phyloP scores from a whole-genome alignment of 2,888 invertebrate genomes.

The Netelia melanura region DNA sequence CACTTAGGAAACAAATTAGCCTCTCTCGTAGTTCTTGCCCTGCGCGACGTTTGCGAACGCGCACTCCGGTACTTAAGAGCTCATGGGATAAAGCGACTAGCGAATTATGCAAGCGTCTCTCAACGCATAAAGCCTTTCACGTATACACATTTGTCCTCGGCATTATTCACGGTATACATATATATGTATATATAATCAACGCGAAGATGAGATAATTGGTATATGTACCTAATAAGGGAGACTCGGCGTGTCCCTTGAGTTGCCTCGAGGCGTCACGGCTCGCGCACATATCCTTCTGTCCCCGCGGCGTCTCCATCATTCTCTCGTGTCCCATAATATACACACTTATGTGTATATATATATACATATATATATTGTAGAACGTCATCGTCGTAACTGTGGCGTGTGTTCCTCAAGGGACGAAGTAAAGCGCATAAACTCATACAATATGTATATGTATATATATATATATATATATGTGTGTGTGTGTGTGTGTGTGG shows the following conservation, averaged over 20 bases:
- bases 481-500: background rate
- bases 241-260: constrained; percentile 38
- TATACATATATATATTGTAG: background rate
- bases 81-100: constrained; percentile 17
- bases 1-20: constrained; percentile 29
- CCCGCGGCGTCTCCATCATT: constrained; percentile 7
- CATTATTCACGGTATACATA: background rate
- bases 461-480: background rate
- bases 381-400: constrained; percentile 1
- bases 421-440: constrained; percentile 53
- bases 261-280: constrained; percentile 50
- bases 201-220: constrained; percentile 55
- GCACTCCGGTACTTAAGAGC: constrained; percentile 25
- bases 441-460: constrained; percentile 12
- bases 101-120: constrained; percentile 27
- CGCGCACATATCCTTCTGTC: constrained; percentile 36
- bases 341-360: background rate
- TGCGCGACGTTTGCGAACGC: background rate
- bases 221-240: constrained; percentile 46
- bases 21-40: background rate
- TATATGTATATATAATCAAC: background rate
- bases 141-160: background rate
- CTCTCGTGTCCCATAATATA: constrained; percentile 2
- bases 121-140: constrained; percentile 9
- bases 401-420: constrained; percentile 12